phyloP scores from a whole-genome alignment of 2,113 vertebrate species.

The Maccullochella peelii region DNA sequence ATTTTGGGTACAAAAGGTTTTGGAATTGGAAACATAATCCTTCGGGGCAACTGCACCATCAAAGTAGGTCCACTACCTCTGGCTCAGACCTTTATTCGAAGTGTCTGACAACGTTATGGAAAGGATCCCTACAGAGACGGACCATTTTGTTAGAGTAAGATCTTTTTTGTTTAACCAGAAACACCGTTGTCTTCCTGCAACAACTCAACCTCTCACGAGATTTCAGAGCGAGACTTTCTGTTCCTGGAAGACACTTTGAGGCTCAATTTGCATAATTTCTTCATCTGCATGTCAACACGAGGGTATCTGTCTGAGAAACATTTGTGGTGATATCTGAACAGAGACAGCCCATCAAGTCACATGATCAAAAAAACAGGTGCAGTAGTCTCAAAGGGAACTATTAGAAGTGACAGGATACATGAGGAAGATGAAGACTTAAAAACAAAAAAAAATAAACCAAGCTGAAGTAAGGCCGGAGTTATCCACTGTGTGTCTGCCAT shows the following conservation, averaged over 20 bases:
- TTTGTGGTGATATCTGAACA: slow-evolving; percentile 10
- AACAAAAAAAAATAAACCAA: background rate
- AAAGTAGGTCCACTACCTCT: no score
- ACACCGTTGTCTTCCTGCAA: no score
- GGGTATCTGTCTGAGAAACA: background rate
- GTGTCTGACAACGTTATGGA: no score
- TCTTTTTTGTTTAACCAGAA: no score
- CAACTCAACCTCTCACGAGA: no score
- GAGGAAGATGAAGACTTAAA: background rate
- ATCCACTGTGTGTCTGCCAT: background rate
- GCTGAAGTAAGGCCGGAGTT: background rate
- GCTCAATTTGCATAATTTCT: background rate
- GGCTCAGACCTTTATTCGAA: no score
- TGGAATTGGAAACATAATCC: no score
- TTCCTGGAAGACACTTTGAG: background rate
- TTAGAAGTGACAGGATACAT: background rate
- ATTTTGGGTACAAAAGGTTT: no score
- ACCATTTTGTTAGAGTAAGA: no score
- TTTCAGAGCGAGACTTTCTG: no score
- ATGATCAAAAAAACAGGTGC: slow-evolving; percentile 8
- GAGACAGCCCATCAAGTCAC: background rate
- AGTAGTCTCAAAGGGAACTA: background rate
- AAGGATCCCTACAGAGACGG: no score
- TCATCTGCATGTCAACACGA: background rate
- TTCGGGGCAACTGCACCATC: no score